Evolutionary conservation across 2,888 invertebrate genomes (phyloP).

Genomic region (Pasiphila rectangulata): DNA sequence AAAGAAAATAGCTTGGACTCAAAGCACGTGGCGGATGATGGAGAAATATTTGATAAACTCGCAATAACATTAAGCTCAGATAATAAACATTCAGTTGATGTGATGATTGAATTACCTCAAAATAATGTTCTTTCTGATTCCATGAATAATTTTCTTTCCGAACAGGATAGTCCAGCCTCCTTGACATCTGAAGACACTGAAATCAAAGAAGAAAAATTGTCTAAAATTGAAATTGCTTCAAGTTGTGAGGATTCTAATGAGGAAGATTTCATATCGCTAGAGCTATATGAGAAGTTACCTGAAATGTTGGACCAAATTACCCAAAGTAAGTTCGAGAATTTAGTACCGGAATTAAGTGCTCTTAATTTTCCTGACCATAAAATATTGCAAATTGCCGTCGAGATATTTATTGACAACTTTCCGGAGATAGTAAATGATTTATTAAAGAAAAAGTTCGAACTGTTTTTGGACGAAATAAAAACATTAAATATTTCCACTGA

Average conservation of each 20-base stretch:
- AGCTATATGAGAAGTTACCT: slow-evolving; percentile 89
- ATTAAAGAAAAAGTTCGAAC: slow-evolving; percentile 88
- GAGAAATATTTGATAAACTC: too few species aligned
- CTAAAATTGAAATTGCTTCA: slow-evolving; percentile 50
- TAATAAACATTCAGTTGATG: too few species aligned
- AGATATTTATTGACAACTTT: neutral
- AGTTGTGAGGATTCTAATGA: slow-evolving; percentile 65
- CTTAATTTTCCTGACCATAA: slow-evolving; percentile 2
- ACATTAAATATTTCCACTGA: slow-evolving; percentile 88
- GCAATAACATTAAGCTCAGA: too few species aligned
- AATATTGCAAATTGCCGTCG: slow-evolving; percentile 66
- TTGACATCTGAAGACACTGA: slow-evolving; percentile 90
- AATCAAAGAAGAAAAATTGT: slow-evolving; percentile 86
- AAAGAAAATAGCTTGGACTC: too few species aligned
- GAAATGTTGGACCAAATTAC: slow-evolving; percentile 96
- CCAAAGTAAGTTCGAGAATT: neutral
- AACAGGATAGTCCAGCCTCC: slow-evolving; percentile 84
- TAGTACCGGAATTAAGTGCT: neutral
- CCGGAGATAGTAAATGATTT: neutral
- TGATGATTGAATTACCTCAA: neutral
- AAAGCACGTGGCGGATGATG: too few species aligned
- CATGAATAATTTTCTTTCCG: slow-evolving; percentile 67
- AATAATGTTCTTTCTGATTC: slow-evolving; percentile 9
- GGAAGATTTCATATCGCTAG: slow-evolving; percentile 75
- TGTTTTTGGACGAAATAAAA: slow-evolving; percentile 88